These are phyloP conservation scores for Helleia helle DNA, from an alignment of 2,888 invertebrate genomes.

Conservation along the genomic window DNA sequence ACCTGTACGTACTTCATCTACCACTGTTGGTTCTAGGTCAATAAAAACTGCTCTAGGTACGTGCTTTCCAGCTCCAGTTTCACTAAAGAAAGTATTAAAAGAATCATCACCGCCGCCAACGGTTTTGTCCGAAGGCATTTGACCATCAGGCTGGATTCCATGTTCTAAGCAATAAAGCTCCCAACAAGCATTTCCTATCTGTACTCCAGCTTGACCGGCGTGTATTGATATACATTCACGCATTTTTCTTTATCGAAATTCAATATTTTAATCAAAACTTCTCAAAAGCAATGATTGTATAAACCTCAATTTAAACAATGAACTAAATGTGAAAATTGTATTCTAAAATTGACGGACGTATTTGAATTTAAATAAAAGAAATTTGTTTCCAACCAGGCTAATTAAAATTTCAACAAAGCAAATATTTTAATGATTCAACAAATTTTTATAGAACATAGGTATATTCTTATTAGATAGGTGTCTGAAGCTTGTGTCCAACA, in stretches of 20 bases:
- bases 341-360: background rate
- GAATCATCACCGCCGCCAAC: conserved; percentile 93
- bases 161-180: conserved; percentile 88
- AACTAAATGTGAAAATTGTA: background rate
- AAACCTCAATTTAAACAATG: background rate
- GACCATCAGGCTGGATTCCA: conserved; percentile 88
- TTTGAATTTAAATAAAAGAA: background rate
- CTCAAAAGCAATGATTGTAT: background rate
- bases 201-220: conserved; percentile 78
- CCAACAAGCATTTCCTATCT: conserved; percentile 92
- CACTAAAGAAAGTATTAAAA: conserved; percentile 94
- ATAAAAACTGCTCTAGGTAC: conserved; percentile 96
- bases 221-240: conserved; percentile 68
- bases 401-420: no score
- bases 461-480: no score
- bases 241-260: conserved; percentile 28
- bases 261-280: background rate
- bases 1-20: conserved; percentile 93
- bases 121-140: conserved; percentile 88
- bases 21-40: conserved; percentile 96
- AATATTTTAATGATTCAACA: no score
- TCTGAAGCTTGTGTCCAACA: no score
- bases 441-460: no score
- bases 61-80: conserved; percentile 96
- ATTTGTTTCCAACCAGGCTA: background rate